Evolutionary conservation across 2,888 invertebrate genomes (phyloP), one percentile per base, ranked within the genome.

Genomic region (Cotesia congregata): DNA sequence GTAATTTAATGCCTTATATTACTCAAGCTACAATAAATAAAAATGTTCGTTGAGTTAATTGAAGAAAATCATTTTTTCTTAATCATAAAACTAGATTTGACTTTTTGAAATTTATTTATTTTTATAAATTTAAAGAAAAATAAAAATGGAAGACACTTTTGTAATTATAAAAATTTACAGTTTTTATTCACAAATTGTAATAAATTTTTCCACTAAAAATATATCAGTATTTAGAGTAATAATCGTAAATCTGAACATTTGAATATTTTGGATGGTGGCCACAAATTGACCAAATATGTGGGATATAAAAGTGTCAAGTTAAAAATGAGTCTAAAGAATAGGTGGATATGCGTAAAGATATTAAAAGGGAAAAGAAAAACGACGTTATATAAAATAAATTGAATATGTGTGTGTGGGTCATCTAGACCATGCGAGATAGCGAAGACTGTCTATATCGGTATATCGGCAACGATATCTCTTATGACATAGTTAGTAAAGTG

Each of bases 1-100:
- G 50, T 50, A 50, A 50, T 50, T 50, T 50, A 50, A 50, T 50
- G 50, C 50, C 50, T 50, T 50, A 50, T 50, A 50, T 50, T 50
- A 50, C 50, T 50, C 12, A 12, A 30, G 12, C 20, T 65, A 30
- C 65, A 65, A 65, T 65, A 20, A 30, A 65, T 17, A 9, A 65
- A 65, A 9, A 50, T 50, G 50, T 50, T 50, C 50, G 1, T 50
- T 4, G 12, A 2, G 7, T 50, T 50, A 50, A 50, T 50, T 12
- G 50, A 12, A 7, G 50, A 50, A 12, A 50, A 1, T 12, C 12
- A 50, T 50, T 50, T 50, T 50, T 50, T 50, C 12, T 50, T 50
- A 3, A 50, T 12, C 7, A 12, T 50, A 50, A 50, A 12, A 50
- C 12, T 50, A 12, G 12, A 50, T 7, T 6, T 50, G 50, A 12